These are phyloP conservation scores for Dipodomys merriami DNA, from an alignment of 2,113 vertebrate species.

Conservation along the genomic window DNA sequence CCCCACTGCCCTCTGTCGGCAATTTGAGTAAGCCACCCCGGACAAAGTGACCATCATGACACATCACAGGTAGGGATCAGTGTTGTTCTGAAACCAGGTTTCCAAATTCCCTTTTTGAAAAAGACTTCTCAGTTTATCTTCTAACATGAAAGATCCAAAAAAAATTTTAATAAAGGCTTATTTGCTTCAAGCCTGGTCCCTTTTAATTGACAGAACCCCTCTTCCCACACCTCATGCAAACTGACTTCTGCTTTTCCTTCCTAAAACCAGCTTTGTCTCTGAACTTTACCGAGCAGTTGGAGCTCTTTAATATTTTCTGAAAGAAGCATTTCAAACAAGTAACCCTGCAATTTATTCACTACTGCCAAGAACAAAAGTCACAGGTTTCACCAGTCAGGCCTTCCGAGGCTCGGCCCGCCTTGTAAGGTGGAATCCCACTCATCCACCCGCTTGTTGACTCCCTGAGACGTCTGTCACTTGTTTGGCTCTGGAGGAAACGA, in stretches of 20 bases:
- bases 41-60: conserved; percentile 3
- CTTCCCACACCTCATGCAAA: conserved; percentile 65
- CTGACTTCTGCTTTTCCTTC: conserved; percentile 64
- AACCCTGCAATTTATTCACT: conserved; percentile 79
- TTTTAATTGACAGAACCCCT: conserved; percentile 76
- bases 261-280: conserved; percentile 79
- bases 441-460: conserved; percentile 63
- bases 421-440: conserved; percentile 68
- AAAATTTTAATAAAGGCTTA: conserved; percentile 54
- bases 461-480: conserved; percentile 69
- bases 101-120: conserved; percentile 63
- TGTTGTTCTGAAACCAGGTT: conserved; percentile 60
- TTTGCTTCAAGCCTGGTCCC: conserved; percentile 67
- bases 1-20: conserved; percentile 5
- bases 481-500: conserved; percentile 79
- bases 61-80: conserved; percentile 36
- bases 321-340: conserved; percentile 81
- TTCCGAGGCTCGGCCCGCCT: conserved; percentile 68
- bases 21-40: conserved; percentile 15
- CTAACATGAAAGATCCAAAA: conserved; percentile 63
- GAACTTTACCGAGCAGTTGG: conserved; percentile 77
- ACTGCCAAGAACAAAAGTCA: conserved; percentile 80
- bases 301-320: conserved; percentile 82
- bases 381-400: conserved; percentile 71
- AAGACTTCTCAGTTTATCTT: conserved; percentile 70